Evolutionary conservation across 1,140 invertebrate species (phyloP).

Genomic region (Phortica variegata): DNA sequence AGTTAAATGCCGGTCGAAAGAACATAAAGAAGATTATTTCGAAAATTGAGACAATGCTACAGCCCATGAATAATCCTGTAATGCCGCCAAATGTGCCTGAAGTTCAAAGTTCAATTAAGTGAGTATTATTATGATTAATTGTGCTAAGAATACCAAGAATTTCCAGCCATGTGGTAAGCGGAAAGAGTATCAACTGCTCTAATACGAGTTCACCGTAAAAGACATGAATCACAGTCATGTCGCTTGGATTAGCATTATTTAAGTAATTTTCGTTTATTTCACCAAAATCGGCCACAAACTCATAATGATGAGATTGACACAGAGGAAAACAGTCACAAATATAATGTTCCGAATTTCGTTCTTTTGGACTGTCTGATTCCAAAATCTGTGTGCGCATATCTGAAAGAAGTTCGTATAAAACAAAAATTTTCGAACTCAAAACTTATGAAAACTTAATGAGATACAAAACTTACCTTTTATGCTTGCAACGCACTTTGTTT

Average conservation of each 20-base stretch:
- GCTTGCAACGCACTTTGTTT: constrained; percentile 29
- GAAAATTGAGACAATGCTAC: constrained; percentile 66
- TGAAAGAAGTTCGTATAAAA: constrained; percentile 1
- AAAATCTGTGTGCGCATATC: too few species aligned
- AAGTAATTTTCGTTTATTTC: too few species aligned
- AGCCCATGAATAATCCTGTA: constrained; percentile 67
- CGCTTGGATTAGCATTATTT: too few species aligned
- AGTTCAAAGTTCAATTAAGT: constrained; percentile 35
- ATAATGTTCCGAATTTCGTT: constrained; percentile 1
- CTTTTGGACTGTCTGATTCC: too few species aligned
- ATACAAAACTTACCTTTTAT: constrained; percentile 18
- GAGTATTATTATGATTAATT: not conserved
- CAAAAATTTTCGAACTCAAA: constrained; percentile 1
- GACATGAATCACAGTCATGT: constrained; percentile 61
- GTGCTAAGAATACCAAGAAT: too few species aligned
- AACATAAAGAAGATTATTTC: constrained; percentile 64
- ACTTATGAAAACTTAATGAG: constrained; percentile 14
- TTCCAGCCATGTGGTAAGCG: too few species aligned
- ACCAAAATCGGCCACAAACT: constrained; percentile 23
- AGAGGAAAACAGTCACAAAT: constrained; percentile 37
- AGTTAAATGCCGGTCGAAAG: constrained; percentile 45
- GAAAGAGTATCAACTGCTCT: too few species aligned
- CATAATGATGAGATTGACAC: constrained; percentile 33
- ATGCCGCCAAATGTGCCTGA: constrained; percentile 69
- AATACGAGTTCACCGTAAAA: constrained; percentile 64